Base-by-base conservation (phyloP, 2,888 invertebrate genomes). In the Phyllotreta cruciferae region DNA sequence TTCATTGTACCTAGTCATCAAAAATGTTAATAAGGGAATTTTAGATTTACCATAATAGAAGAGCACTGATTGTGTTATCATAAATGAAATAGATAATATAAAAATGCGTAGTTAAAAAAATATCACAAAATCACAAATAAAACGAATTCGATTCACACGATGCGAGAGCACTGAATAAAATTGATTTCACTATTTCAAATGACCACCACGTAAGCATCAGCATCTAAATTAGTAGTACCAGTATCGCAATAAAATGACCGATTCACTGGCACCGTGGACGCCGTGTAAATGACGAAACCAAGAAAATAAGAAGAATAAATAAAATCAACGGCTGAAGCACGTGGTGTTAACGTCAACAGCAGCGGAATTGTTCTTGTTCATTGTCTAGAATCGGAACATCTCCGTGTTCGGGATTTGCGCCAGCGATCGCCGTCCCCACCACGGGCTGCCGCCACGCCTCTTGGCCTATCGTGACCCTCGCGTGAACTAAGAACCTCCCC, bases 381-480 rank as follows among this genome's bases (percentile, higher is more conserved):
- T 62, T 56, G 52, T 62, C 56, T 56, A 39, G 41, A 38, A 44
- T 45, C 45, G 45, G 7, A 10, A 56, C 52, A 52, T 56, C 47
- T 41, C 50, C 14, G 42, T 42, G 50, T 6, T 38, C 50, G 50
- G 8, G 52, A 38, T 52, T 60, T 60, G 60, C 54, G 53, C 57
- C 56, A 49, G 67, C 68, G 72, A 72, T 73, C 76, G 75, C 70
- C 73, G 69, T 62, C 63, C 69, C 70, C 64, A 34, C 60, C 52
- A 60, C 36, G 47, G 9, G 1, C 5, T 41, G 24, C 36, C 74
- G 77, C 70, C 76, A 77, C 81, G 80, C 81, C 80, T 78, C 76
- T 72, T 82, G 81, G 81, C 81, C 80, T 81, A 81, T 80, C 78
- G 80, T 81, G 81, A 81, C 81, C 81, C 79, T 77, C 74, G 78